Conservation (phyloP, 2,797 vertebrate genomes). For the Linurgus olivaceus region DNA sequence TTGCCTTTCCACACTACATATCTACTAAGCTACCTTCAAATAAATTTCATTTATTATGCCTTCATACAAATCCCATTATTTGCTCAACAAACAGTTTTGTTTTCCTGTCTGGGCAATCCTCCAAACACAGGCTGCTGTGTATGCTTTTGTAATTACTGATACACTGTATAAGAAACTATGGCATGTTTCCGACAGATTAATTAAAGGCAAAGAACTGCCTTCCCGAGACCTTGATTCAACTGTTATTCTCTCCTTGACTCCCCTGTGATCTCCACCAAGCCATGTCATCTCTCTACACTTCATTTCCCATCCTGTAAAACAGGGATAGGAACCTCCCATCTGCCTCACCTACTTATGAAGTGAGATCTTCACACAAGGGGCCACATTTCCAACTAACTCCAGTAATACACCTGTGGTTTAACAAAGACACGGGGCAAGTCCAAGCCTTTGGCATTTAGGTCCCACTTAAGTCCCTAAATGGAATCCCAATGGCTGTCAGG, state of each 20-base stretch:
- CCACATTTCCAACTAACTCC: not conserved
- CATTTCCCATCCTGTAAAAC: not conserved
- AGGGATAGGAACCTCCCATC: not conserved
- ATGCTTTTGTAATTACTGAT: conserved; percentile 10
- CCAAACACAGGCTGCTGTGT: conserved; percentile 17
- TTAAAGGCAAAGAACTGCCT: not conserved
- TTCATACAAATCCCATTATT: conserved; percentile 24
- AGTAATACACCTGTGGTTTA: fast-evolving
- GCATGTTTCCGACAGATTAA: conserved; percentile 22
- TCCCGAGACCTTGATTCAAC: not conserved
- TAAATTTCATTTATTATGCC: conserved; percentile 29
- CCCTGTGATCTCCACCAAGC: not conserved
- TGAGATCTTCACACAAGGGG: fast-evolving
- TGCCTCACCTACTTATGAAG: fast-evolving
- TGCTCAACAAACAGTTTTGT: conserved; percentile 41
- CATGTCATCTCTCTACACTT: not conserved
- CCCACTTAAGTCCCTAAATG: not conserved
- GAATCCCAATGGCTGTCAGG: fast-evolving
- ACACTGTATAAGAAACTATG: not conserved
- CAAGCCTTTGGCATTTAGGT: not conserved
- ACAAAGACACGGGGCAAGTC: not conserved
- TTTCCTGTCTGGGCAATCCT: conserved; percentile 31
- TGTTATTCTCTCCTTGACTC: not conserved
- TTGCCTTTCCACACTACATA: fast-evolving
- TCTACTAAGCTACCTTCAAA: conserved; percentile 18